Percentiles rank a stretch among this genome's conserved stretches.
Evolutionary conservation across 2,113 vertebrate genomes (phyloP).

Genomic region (Callipepla squamata): DNA sequence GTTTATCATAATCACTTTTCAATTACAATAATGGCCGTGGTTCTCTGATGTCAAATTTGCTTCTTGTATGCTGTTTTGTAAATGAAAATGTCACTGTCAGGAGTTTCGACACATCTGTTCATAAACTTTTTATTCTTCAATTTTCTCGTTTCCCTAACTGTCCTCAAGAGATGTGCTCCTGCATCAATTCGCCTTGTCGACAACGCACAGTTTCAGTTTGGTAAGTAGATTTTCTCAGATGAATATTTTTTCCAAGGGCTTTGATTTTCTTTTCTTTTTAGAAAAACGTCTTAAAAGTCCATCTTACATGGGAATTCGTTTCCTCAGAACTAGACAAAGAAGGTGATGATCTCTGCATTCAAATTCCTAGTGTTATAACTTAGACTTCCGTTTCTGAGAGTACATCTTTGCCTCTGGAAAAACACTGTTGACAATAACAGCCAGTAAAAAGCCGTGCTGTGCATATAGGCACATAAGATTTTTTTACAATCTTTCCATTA

Average conservation of each 20-base stretch:
- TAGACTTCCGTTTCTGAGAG: neutral
- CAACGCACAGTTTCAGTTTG: constrained; percentile 97
- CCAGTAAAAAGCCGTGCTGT: neutral
- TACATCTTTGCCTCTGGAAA: neutral
- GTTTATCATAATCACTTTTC: neutral
- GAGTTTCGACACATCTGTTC: neutral
- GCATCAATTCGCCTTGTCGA: constrained; percentile 98
- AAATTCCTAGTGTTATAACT: neutral
- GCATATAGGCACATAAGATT: neutral
- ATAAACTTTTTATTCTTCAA: neutral
- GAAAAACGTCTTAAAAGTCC: neutral
- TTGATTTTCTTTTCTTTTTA: neutral
- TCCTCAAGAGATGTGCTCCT: constrained; percentile 92
- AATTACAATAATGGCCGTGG: neutral
- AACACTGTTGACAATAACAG: neutral
- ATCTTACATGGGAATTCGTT: neutral
- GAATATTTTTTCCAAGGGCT: neutral
- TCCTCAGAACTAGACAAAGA: neutral
- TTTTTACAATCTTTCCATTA: neutral
- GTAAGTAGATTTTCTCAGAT: constrained; percentile 77
- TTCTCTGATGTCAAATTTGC: neutral
- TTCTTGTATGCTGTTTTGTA: neutral
- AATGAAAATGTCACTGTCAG: neutral
- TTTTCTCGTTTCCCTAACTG: neutral
- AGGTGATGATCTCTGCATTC: neutral